A percentile compares a stretch with the other conserved stretches of the same genome.
Conservation (phyloP, 92 coral and sea anemone genomes). For the Pocillopora grandis region DNA sequence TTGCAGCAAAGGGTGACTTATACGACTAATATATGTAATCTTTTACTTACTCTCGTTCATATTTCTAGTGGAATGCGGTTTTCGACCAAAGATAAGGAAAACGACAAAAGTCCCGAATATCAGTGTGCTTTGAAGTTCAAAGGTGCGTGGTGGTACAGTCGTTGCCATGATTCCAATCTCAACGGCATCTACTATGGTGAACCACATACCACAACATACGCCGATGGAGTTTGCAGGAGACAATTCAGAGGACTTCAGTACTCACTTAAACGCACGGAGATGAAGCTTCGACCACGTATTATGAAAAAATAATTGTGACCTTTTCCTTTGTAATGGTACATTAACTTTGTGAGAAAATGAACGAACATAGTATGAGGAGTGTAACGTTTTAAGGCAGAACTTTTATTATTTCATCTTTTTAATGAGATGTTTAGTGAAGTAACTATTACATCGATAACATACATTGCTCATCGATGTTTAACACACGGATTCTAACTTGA, state of each 20-base stretch:
- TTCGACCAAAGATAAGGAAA: constrained; percentile 16
- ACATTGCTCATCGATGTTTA: too few relatives aligned
- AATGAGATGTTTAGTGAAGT: too few relatives aligned
- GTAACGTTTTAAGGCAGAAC: too few relatives aligned
- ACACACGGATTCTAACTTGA: too few relatives aligned
- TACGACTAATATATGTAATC: too few relatives aligned
- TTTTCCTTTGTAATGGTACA: too few relatives aligned
- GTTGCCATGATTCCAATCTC: constrained; percentile 19
- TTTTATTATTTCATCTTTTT: too few relatives aligned
- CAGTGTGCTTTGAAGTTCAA: constrained; percentile 1
- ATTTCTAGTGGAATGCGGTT: constrained; percentile 9
- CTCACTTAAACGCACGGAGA: constrained; percentile 2
- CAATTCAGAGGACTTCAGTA: neutral
- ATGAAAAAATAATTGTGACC: neutral
- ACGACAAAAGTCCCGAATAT: neutral
- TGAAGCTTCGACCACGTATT: neutral
- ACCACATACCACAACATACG: neutral
- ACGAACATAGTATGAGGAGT: too few relatives aligned
- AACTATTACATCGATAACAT: too few relatives aligned
- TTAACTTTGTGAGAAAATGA: too few relatives aligned
- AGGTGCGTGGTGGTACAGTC: constrained; percentile 25
- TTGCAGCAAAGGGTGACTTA: too few relatives aligned
- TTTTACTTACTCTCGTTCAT: neutral
- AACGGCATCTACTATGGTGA: constrained; percentile 20
- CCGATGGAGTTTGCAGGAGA: constrained; percentile 9